Evolutionary conservation across 2,888 invertebrate genomes (phyloP), one percentile per base, ranked within the genome.

Genomic region (Torymus auratus): DNA sequence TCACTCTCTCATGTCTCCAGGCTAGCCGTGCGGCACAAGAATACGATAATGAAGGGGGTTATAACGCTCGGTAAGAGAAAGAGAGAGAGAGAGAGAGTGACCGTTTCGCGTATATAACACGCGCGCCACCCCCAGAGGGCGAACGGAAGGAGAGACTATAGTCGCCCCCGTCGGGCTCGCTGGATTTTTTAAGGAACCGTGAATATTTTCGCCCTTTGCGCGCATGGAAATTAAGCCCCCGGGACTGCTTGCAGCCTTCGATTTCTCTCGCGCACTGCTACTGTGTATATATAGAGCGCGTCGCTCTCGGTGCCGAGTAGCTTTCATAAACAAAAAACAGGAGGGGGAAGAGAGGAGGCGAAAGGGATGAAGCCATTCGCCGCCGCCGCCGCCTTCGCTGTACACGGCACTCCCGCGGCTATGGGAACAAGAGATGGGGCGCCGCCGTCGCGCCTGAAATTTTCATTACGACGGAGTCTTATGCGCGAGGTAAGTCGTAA

Each of bases 141-240:
- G 41, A 84, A 86, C 86, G 84, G 68, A 64, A 85, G 84, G 86
- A 81, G 82, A 41, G 41, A 41, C 41, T 41, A 7, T 41, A 41
- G 7, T 41, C 41, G 41, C 41, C 41, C 41, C 41, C 41, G 41
- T 41, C 84, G 84, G 84, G 85, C 83, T 87, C 84, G 87, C 85
- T 86, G 88, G 88, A 75, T 82, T 89, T 41, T 89, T 89, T 89
- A 89, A 89, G 88, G 89, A 89, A 89, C 88, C 89, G 89, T 89
- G 89, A 89, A 89, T 89, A 88, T 87, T 88, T 88, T 88, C 86
- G 84, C 84, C 86, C 88, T 88, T 86, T 86, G 41, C 84, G 84
- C 83, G 81, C 73, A 80, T 83, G 75, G 84, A 87, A 89, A 89
- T 89, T 89, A 89, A 89, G 85, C 89, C 89, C 89, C 82, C 84